Conservation (phyloP, 2,113 vertebrate species). For the Zeus faber region DNA sequence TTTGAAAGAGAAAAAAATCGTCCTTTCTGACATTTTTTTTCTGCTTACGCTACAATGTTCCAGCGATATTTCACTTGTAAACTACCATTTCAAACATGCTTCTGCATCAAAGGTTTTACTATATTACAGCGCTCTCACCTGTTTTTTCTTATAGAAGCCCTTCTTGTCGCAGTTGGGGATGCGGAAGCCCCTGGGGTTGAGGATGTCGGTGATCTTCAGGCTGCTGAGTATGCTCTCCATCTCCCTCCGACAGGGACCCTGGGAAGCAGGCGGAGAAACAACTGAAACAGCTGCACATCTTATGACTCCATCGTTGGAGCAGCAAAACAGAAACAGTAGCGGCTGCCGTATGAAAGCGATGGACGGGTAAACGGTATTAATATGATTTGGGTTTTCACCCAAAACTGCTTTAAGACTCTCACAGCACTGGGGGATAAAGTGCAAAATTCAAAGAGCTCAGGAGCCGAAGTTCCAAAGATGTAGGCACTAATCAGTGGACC, state of each 20-base stretch:
- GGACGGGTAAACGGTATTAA: constrained; percentile 38
- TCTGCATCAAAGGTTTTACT: neutral
- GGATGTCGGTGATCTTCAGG: constrained; percentile 84
- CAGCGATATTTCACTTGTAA: no score
- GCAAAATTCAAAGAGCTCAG: constrained; percentile 55
- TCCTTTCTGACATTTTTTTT: no score
- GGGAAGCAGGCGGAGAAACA: constrained; percentile 25
- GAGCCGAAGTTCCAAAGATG: constrained; percentile 54
- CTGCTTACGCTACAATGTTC: no score
- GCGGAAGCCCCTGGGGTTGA: constrained; percentile 85
- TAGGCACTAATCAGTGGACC: constrained; percentile 68
- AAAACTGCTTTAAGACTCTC: constrained; percentile 67
- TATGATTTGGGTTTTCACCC: no score
- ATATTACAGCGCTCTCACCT: constrained; percentile 71
- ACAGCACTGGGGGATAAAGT: constrained; percentile 33
- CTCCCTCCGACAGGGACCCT: constrained; percentile 94
- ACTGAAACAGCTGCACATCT: no score
- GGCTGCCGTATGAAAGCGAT: constrained; percentile 39
- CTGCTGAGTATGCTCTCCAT: constrained; percentile 88
- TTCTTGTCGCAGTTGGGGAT: constrained; percentile 98
- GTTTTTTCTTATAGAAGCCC: constrained; percentile 97
- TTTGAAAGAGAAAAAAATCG: no score
- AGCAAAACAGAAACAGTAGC: constrained; percentile 56
- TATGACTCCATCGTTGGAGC: no score
- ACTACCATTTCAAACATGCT: no score